These are phyloP conservation scores for Lithophane socia DNA, from an alignment of 2,888 invertebrate genomes.

Conservation along the genomic window DNA sequence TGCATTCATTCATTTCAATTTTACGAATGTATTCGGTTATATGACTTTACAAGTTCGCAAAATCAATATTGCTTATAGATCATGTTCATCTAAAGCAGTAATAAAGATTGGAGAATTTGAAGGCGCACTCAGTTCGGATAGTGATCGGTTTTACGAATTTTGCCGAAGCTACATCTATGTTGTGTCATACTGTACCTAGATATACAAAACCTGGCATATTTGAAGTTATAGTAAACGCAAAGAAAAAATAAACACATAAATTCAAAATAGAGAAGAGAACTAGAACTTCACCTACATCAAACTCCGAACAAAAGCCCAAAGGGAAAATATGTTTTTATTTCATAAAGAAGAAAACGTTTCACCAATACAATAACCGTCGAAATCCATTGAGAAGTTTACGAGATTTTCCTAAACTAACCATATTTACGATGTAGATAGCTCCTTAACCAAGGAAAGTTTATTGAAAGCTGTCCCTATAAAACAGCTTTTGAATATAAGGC, in stretches of 20 bases:
- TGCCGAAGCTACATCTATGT: no score
- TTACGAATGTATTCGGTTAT: no score
- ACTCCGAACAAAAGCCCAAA: constrained; percentile 12
- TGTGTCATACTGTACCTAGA: not conserved
- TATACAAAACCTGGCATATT: not conserved
- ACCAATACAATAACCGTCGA: constrained; percentile 10
- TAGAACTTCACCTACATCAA: constrained; percentile 17
- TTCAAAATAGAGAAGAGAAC: no score
- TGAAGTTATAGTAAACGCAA: not conserved
- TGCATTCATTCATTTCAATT: no score
- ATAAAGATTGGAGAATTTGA: no score
- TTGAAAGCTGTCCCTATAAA: constrained; percentile 8
- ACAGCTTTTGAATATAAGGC: constrained; percentile 3
- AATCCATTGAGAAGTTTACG: constrained; percentile 36
- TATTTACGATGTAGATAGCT: constrained; percentile 14
- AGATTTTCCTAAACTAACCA: constrained; percentile 27
- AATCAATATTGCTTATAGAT: no score
- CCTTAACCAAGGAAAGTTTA: not conserved
- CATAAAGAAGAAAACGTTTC: constrained; percentile 9
- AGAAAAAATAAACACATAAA: not conserved
- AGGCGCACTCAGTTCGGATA: no score
- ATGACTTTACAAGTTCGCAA: no score
- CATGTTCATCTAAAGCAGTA: no score
- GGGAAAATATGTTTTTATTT: constrained; percentile 35
- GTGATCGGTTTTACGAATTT: no score